phyloP scores from a whole-genome alignment of 2,113 vertebrate species.

The Marcusenius ussheri region DNA sequence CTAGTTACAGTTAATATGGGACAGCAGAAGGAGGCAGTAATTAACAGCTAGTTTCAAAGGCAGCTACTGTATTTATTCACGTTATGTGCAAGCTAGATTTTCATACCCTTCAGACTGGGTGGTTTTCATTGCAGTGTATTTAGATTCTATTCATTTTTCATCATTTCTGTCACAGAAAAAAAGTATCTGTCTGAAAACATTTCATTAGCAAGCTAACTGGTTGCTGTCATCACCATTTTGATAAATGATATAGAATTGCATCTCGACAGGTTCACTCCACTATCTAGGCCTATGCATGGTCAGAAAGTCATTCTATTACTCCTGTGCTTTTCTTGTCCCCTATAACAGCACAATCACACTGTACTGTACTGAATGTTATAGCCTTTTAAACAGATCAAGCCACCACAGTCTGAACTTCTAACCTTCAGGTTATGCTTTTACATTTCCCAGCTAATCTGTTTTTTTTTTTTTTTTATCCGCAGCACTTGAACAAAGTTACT shows the following conservation, averaged over 20 bases:
- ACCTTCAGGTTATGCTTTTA: not conserved
- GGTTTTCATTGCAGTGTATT: not conserved
- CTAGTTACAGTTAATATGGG: not conserved
- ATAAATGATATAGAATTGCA: not conserved
- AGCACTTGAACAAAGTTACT: not conserved
- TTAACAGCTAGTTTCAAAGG: not conserved
- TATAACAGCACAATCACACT: not conserved
- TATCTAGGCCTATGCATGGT: not conserved
- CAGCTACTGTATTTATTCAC: not conserved
- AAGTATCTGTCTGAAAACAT: not conserved
- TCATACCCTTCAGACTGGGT: not conserved
- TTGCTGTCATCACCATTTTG: not conserved
- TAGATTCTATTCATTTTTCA: not conserved
- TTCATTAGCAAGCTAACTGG: not conserved
- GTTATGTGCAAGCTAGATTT: not conserved
- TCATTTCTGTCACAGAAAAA: not conserved
- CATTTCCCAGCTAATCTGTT: not conserved
- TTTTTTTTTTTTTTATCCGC: not conserved
- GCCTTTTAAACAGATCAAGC: not conserved
- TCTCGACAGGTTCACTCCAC: not conserved
- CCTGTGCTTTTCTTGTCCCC: not conserved
- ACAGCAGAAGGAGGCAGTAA: not conserved
- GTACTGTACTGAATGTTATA: not conserved
- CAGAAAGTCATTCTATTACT: not conserved
- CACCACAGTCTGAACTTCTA: not conserved